These are phyloP conservation scores for Drosophila birchii DNA, from an alignment of 2,888 invertebrate genomes.

Conservation along the genomic window DNA sequence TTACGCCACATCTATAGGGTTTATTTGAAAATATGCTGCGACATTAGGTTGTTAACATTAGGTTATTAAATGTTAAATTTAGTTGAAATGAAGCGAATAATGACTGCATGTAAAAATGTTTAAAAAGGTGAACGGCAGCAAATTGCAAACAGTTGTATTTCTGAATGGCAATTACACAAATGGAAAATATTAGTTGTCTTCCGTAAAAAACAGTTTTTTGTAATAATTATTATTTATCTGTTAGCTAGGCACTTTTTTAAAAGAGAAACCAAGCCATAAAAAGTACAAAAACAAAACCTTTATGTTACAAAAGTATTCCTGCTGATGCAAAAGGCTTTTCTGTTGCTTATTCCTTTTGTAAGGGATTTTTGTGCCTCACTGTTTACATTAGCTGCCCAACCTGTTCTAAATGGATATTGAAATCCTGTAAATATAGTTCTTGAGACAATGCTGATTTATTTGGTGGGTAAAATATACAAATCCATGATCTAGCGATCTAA, in stretches of 20 bases:
- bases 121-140: background rate
- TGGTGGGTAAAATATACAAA: slow-evolving; percentile 19
- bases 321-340: too few species aligned
- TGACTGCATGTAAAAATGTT: background rate
- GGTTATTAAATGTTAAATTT: background rate
- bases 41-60: background rate
- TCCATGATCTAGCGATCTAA: slow-evolving; percentile 1
- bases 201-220: background rate
- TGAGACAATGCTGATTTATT: slow-evolving; percentile 27
- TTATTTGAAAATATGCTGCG: background rate
- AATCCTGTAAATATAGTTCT: background rate
- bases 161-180: background rate
- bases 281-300: background rate
- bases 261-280: background rate
- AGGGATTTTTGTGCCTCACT: background rate
- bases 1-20: background rate
- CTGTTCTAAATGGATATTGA: background rate
- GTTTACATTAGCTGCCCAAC: background rate
- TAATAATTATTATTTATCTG: background rate
- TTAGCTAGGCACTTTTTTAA: too few species aligned
- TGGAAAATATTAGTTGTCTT: too few species aligned
- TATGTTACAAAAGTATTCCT: background rate
- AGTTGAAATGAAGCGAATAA: background rate
- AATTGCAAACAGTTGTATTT: background rate
- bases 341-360: background rate